Evolutionary conservation across 2,113 vertebrate species (phyloP), one percentile per base, ranked within the genome.

Genomic region (Cromileptes altivelis): DNA sequence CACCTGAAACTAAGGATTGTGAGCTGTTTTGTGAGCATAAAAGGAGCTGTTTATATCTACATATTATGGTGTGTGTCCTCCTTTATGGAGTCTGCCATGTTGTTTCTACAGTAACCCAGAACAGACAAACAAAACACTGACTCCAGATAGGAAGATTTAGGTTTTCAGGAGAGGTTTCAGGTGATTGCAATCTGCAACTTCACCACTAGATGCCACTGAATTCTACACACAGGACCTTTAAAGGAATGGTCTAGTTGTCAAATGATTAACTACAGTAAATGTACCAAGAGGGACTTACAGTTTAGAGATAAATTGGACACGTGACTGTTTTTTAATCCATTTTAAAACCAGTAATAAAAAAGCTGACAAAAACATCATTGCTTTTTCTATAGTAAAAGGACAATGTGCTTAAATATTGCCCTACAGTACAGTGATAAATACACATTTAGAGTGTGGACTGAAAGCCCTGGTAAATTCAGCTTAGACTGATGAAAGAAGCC

Each of bases 401-500:
- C n/a, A 25, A n/a, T 27, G 6, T 47, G 50, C 53, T 37, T 21
- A 57, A 30, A 76, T 55, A 17, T 47, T 21, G 11, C 52, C 14
- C 1, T 53, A 21, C 30, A 40, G 56, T 21, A 42, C 67, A 15
- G 65, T 11, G 13, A 50, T 37, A 13, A 33, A 37, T 18, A 12
- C 5, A 6, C 15, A 42, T 30, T 52, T 23, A 73, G 12, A 52
- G 18, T 61, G 13, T 25, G 57, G 69, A 57, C 53, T 18, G 23
- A 25, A 62, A 61, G 25, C n/a, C 55, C 3, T 19, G 49, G 25
- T 65, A 25, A 75, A 7, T 62, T 80, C 23, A 70, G 23, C 9
- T 58, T 23, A 11, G 10, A 80, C 37, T 33, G 18, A 75, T 70
- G n/a, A 78, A 82, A 80, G 19, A 81, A 69, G 8, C 21, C 57